A percentile compares a stretch with the other conserved stretches of the same genome.
phyloP scores from a whole-genome alignment of 2,113 vertebrate genomes.

The Megaceryle maxima region DNA sequence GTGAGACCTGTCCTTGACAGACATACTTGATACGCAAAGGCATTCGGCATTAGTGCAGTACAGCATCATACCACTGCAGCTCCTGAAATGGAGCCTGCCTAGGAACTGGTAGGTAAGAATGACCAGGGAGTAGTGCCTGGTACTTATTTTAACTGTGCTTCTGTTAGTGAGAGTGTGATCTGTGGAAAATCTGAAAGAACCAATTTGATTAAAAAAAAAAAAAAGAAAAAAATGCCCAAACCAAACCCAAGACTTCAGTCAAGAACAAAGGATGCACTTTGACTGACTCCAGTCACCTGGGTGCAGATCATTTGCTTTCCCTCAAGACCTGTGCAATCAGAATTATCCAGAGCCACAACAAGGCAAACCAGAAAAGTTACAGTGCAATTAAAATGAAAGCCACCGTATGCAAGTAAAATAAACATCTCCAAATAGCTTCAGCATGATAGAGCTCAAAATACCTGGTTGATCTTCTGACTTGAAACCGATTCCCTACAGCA shows the following conservation, averaged over 20 bases:
- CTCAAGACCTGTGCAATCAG: neutral
- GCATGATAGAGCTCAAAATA: constrained; percentile 44
- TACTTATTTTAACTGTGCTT: neutral
- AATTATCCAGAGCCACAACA: constrained; percentile 20
- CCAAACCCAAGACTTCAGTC: neutral
- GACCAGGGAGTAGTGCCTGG: neutral
- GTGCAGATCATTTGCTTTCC: neutral
- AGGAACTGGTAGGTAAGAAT: neutral
- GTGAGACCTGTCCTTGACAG: neutral
- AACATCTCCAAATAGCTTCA: constrained; percentile 34
- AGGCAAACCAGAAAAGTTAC: constrained; percentile 27
- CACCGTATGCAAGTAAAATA: constrained; percentile 44
- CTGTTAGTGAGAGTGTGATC: neutral
- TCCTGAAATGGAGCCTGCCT: neutral
- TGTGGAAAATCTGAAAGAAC: neutral
- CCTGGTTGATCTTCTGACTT: constrained; percentile 60
- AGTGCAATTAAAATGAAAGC: constrained; percentile 59
- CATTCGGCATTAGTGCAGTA: neutral
- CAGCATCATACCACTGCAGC: neutral
- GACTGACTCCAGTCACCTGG: constrained; percentile 20
- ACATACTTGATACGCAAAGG: neutral
- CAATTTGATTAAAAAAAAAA: neutral
- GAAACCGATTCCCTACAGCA: constrained; percentile 62
- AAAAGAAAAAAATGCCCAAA: neutral
- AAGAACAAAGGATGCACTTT: constrained; percentile 21